Conservation (phyloP, 2,797 vertebrate species). For the Taeniopygia guttata region DNA sequence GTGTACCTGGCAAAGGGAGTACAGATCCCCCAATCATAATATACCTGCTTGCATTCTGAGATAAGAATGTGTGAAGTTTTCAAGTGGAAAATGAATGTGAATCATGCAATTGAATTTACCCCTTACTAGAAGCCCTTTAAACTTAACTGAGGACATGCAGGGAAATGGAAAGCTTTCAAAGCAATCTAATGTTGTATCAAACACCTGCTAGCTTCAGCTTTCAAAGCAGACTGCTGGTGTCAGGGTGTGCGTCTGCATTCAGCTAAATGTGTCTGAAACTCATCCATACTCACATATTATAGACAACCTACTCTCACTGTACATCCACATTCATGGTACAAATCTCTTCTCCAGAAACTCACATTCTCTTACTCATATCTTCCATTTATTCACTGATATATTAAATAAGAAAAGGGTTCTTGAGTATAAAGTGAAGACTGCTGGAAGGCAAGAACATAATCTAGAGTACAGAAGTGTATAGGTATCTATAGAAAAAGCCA, state of each 20-base stretch:
- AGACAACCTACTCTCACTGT: neutral
- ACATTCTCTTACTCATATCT: neutral
- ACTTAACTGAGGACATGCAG: neutral
- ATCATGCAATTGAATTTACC: neutral
- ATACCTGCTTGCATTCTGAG: neutral
- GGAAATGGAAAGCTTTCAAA: neutral
- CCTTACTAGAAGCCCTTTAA: neutral
- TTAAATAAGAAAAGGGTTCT: neutral
- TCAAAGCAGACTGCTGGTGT: neutral
- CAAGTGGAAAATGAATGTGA: neutral
- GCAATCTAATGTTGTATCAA: neutral
- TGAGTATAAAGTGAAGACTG: neutral
- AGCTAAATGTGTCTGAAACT: neutral
- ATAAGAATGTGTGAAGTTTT: neutral
- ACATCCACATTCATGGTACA: neutral
- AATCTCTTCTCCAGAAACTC: neutral
- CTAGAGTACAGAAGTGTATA: neutral
- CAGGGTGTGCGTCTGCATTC: neutral
- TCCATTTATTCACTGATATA: neutral
- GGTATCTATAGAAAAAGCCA: neutral
- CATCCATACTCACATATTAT: rapidly evolving
- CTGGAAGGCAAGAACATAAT: neutral
- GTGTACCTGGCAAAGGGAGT: neutral
- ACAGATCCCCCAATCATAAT: neutral
- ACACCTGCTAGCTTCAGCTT: neutral